These are phyloP conservation scores for Hoplostethus mediterraneus DNA, from an alignment of 2,797 vertebrate species.

Conservation along the genomic window DNA sequence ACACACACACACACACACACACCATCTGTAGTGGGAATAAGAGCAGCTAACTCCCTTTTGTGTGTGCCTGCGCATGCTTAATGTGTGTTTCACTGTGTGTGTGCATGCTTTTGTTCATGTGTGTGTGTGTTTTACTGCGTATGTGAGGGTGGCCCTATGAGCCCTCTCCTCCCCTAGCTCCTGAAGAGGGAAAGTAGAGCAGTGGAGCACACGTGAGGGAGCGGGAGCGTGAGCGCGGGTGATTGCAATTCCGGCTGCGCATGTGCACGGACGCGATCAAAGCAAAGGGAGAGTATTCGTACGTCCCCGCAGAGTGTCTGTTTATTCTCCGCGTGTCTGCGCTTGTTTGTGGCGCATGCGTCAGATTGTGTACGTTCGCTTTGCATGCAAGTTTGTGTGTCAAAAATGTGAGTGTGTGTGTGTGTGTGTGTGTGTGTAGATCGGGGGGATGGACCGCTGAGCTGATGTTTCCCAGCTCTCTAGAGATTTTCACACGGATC, in stretches of 20 bases:
- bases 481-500: conserved; percentile 62
- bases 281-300: conserved; percentile 34
- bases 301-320: conserved; percentile 35
- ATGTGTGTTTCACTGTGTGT: neutral
- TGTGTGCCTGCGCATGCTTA: conserved; percentile 12
- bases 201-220: conserved; percentile 79
- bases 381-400: neutral
- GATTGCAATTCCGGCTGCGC: conserved; percentile 58
- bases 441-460: conserved; percentile 31
- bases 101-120: conserved; percentile 9
- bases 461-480: conserved; percentile 50
- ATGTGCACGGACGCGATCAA: conserved; percentile 66
- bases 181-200: conserved; percentile 75
- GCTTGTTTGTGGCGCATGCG: neutral
- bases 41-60: too few relatives aligned
- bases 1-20: too few relatives aligned
- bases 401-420: neutral
- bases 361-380: neutral
- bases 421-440: conserved; percentile 23
- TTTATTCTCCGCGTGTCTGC: neutral
- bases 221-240: conserved; percentile 63
- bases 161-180: conserved; percentile 53
- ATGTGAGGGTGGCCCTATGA: conserved; percentile 37
- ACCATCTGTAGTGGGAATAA: too few relatives aligned
- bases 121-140: neutral